Conservation (phyloP, 1,140 invertebrate genomes). For the Ceratitis capitata region DNA sequence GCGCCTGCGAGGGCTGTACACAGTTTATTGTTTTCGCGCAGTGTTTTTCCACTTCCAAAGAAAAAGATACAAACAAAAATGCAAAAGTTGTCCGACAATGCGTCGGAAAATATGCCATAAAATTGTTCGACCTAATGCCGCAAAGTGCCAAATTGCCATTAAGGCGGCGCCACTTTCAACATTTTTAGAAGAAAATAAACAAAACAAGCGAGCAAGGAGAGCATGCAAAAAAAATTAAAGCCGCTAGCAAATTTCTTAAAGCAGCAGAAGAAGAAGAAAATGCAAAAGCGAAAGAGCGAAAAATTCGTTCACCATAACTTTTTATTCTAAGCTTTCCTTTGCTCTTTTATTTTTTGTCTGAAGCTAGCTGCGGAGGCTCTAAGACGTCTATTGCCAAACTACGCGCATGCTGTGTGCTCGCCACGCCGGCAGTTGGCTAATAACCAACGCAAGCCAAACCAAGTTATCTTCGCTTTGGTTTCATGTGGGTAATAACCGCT, state of each 20-base stretch:
- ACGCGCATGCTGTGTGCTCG: not conserved
- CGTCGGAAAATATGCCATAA: not conserved
- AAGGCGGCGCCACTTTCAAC: not conserved
- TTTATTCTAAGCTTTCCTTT: not conserved
- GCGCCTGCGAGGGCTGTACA: not conserved
- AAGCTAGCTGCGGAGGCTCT: not conserved
- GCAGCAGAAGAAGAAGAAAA: no score
- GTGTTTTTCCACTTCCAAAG: not conserved
- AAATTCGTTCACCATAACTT: not conserved
- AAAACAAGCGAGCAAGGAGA: not conserved
- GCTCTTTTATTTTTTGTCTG: not conserved
- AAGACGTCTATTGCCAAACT: not conserved
- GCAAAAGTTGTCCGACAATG: not conserved
- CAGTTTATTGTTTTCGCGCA: not conserved
- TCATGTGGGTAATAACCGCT: not conserved
- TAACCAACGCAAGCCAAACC: not conserved
- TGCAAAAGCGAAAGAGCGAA: no score
- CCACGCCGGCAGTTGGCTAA: not conserved
- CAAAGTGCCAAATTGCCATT: slow-evolving; percentile 21
- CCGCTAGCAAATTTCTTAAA: not conserved
- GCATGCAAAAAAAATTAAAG: not conserved
- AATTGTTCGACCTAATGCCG: not conserved
- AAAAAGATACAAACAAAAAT: not conserved
- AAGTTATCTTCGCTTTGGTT: not conserved
- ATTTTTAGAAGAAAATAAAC: not conserved